Conservation (phyloP, 1,140 invertebrate species). For the Lucilia sericata region DNA sequence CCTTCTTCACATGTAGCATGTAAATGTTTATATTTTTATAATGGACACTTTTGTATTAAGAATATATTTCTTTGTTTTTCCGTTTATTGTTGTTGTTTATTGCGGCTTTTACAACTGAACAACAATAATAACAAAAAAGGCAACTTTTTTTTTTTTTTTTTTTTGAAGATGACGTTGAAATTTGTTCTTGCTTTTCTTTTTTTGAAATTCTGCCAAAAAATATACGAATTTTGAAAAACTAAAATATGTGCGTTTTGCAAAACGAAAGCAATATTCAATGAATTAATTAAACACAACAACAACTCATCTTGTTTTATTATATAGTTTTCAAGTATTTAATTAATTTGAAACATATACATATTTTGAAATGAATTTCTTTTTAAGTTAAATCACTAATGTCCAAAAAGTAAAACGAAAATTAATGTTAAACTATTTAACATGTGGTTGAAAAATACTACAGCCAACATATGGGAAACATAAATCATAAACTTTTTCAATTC, state of each 20-base stretch:
- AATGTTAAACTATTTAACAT: neutral
- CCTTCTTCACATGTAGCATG: neutral
- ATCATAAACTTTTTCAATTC: neutral
- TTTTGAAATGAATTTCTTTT: neutral
- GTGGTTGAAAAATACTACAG: neutral
- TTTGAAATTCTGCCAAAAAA: constrained; percentile 14
- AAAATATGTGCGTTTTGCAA: neutral
- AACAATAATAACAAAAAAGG: neutral
- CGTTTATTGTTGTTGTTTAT: neutral
- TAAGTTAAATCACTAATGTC: neutral
- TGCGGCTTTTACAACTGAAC: neutral
- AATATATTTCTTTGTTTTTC: neutral
- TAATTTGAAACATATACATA: neutral
- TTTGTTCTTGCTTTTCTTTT: neutral
- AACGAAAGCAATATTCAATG: neutral
- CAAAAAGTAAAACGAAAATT: neutral
- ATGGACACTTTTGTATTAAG: constrained; percentile 13
- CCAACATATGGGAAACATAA: neutral
- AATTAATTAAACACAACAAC: neutral
- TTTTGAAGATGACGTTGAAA: neutral
- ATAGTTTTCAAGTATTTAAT: neutral
- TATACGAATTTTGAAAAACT: neutral
- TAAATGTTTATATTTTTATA: neutral
- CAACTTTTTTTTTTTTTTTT: no score
- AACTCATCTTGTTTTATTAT: neutral